phyloP scores from a whole-genome alignment of 2,797 vertebrate genomes.

The Coccyzus lansbergi region DNA sequence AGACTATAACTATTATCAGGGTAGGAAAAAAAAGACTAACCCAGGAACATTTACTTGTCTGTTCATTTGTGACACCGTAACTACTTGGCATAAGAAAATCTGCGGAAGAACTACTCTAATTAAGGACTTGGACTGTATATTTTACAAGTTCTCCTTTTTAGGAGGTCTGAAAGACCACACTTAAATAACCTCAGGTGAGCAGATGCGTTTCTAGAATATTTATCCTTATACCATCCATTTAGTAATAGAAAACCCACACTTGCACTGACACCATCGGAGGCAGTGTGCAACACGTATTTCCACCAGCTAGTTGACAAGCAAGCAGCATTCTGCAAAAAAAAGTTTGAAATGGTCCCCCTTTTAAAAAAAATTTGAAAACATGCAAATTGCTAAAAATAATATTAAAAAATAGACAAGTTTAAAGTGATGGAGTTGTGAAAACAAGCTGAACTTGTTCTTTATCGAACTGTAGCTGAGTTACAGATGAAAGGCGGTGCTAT shows the following conservation, averaged over 20 bases:
- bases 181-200: neutral
- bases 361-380: neutral
- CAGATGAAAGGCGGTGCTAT: constrained; percentile 66
- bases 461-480: constrained; percentile 56
- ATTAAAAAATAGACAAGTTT: neutral
- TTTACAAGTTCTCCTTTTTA: neutral
- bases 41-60: neutral
- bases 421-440: constrained; percentile 35
- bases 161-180: neutral
- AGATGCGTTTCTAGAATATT: neutral
- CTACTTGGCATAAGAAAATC: neutral
- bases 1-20: neutral
- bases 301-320: neutral
- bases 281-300: neutral
- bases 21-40: rapidly evolving
- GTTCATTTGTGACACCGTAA: neutral
- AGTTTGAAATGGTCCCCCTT: neutral
- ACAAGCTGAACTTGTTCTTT: constrained; percentile 66
- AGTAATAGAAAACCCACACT: neutral
- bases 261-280: neutral
- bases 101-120: neutral
- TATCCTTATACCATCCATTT: neutral
- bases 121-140: neutral
- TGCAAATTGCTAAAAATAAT: constrained; percentile 20
- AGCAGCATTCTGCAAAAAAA: neutral